Base-by-base conservation (phyloP, 1,140 invertebrate species). In the Drosophila dunni region DNA sequence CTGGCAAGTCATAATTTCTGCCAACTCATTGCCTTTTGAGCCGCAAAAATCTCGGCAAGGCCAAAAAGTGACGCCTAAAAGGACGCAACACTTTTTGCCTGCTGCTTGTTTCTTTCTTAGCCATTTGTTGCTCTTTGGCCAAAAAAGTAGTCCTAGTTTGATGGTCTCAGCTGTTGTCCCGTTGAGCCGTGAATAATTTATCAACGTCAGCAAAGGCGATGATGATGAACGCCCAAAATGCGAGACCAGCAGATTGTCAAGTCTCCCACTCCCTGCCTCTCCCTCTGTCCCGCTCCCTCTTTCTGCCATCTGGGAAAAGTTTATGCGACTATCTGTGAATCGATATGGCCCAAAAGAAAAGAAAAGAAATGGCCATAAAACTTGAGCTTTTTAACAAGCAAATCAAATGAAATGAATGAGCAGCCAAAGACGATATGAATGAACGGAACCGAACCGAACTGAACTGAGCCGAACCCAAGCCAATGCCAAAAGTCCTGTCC, bases 331-430 rank as follows among this genome's bases (percentile, higher is more conserved):
- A 68, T 36, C 65, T 46, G 60, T 60, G 74, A 81, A 88, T 88
- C 80, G 84, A 86, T 88, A 88, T 72, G 81, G 64, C 70, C 53
- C 34, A 54, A 40, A 44, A 57, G 17, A 73, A 75, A 44, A 71
- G 56, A 58, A 65, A 67, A 65, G 81, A 53, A 73, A 75, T 79
- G 75, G 68, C 81, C 85, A 89, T 89, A 89, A 89, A 89, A 90
- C 88, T 89, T 90, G 75, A 84, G 85, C 85, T 89, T 89, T 89
- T 84, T 81, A 89, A 81, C 81, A 90, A 89, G 80, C 77, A 90
- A 90, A 88, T 83, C 85, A 79, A 88, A 88, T 79, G 79, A 83
- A 88, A 88, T 38, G 53, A 56, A 38, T 53, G 50, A 75, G 71
- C 68, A 63, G 33, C 40, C 68, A 46, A 65, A 38, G 40, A 62